Evolutionary conservation across 2,113 vertebrate species (phyloP), one percentile per base, ranked within the genome.

Genomic region (Aegithalos caudatus): DNA sequence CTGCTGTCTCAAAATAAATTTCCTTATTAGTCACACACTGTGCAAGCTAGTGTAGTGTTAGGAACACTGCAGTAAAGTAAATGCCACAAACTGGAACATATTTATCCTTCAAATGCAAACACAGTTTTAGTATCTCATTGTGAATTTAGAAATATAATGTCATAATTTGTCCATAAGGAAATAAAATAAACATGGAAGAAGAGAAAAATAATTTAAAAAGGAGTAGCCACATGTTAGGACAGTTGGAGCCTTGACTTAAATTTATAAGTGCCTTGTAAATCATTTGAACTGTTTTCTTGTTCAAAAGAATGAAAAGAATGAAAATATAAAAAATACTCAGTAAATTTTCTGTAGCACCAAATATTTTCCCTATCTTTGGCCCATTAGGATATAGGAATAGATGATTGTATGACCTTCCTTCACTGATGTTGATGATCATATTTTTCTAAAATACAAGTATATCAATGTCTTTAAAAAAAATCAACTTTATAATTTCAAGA

Each of bases 1-100:
- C 47, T 84, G 10, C 38, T 78, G 35, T 74, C 88, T 97, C 57
- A 66, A 95, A 94, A 91, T 81, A 92, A 89, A 96, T 97, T 77
- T 96, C 33, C 44, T 94, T 96, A 95, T 95, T 94, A 95, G 66
- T 79, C 47, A 50, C 69, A 61, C 25, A 62, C 81, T 95, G 66
- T 73, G 61, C 33, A 74, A 95, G 22, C 38, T 24, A 78, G 18
- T n/a, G 51, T 37, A 81, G 29, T n/a, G 33, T 70, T 51, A 73
- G 20, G 31, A 94, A 35, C 28, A 60, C 33, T 81, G 53, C 23
- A 65, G 50, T 42, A 86, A 56, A 87, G 57, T 38, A 70, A 94
- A 69, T 24, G 28, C 16, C 94, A 48, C 25, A 53, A 83, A 86
- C 11, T 70, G 37, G 20, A 90, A 45, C 2, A 3, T 61, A 71